Base-by-base conservation (phyloP, 2,797 vertebrate species). In the Danionella dracula region DNA sequence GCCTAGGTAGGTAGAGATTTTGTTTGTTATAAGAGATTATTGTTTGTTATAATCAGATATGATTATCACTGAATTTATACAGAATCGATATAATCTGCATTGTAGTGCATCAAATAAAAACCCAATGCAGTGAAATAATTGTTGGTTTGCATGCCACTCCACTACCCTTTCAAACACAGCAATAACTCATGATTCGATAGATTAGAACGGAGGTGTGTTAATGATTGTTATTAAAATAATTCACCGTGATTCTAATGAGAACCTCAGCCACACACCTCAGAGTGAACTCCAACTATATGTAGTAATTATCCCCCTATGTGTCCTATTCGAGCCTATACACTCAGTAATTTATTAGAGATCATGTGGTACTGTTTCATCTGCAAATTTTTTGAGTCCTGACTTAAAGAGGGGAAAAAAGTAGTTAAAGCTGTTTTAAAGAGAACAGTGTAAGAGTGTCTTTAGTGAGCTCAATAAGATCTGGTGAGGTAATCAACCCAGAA, bases 401-500 rank as follows among this genome's bases (percentile, higher is more conserved):
- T 51, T 7, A 32, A 27, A 42, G 27, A 34, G 19, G 35, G 13
- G 5, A 27, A 59, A 27, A 20, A 8, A 11, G 4, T 4, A 41
- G 11, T 21, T 55, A 19, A 35, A 6, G 10, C 19, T 45, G 50
- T 48, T 57, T n/a, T 29, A 55, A 19, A 23, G 20, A 40, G 50
- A 35, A n/a, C 6, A 45, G 16, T 58, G 38, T 46, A 6, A n/a
- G 13, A 34, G 17, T 37, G 50, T 21, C 15, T 20, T 56, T 32
- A 21, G 15, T 48, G 63, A 56, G 6, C 63, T 48, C 53, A 56
- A 66, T 66, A 57, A 66, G 57, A 49, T 32, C 63, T 49, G 23
- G 48, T 48, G 38, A 53, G 57, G 48, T 66, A 66, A 66, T 66
- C 41, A 66, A 53, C 20, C 34, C 51, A 66, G 21, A 48, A 21